Conservation (phyloP, 2,888 invertebrate genomes). For the Camptogramma bilineatum region DNA sequence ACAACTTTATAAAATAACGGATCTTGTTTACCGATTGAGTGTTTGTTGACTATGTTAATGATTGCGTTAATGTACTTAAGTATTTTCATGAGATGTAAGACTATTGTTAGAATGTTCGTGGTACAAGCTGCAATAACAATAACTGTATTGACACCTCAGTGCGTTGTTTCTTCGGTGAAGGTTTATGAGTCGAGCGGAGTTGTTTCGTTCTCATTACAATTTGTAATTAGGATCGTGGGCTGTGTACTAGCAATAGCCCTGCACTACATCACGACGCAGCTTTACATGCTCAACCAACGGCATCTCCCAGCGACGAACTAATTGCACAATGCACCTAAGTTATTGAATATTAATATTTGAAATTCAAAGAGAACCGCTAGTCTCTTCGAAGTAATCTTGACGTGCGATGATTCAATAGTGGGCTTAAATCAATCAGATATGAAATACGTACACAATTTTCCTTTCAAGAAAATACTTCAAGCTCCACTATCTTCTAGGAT, state of each 20-base stretch:
- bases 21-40: background rate
- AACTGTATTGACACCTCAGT: conserved; percentile 45
- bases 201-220: conserved; percentile 77
- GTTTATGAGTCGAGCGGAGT: conserved; percentile 50
- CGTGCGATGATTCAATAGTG: background rate
- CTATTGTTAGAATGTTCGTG: conserved; percentile 12
- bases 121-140: conserved; percentile 23
- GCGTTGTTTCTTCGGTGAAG: conserved; percentile 52
- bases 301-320: conserved; percentile 61
- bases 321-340: conserved; percentile 69
- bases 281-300: conserved; percentile 65
- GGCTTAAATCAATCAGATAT: background rate
- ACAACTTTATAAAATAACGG: background rate
- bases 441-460: no score
- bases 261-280: conserved; percentile 75
- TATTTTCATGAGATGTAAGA: background rate
- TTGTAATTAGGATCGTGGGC: conserved; percentile 81
- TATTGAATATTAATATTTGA: conserved; percentile 76
- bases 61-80: background rate
- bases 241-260: conserved; percentile 66
- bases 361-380: conserved; percentile 46
- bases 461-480: no score
- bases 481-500: no score
- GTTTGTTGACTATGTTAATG: background rate
- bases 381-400: conserved; percentile 28